Evolutionary conservation across 1,140 invertebrate genomes (phyloP), one percentile per base, ranked within the genome.

Genomic region (Drosophila repleta): DNA sequence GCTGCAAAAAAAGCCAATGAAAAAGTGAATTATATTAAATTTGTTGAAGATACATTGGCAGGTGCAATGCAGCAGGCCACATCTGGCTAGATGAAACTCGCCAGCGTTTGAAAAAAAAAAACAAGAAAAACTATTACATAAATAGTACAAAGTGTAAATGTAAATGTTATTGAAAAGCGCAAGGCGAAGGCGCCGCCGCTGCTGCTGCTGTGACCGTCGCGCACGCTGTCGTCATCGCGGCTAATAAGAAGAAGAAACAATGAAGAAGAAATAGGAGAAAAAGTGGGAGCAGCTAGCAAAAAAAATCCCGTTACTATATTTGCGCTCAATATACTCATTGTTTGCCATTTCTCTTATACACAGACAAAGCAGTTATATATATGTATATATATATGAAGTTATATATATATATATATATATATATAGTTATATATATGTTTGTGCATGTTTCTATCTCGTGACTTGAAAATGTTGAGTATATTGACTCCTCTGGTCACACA

Each of bases 221-320:
- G 76, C 80, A 80, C 77, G 77, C 81, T 84, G 81, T 87, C 82
- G 82, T 85, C 82, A 85, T 85, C 82, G 76, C 81, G 76, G 77
- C 74, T 68, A 77, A 78, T 72, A 81, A 73, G 63, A 69, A 69
- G 48, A 45, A 60, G 26, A 63, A 39, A 64, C 37, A 43, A 65
- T 43, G 57, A 68, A 72, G 64, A 80, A 61, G 52, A 74, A 70
- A 51, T 51, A 24, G 52, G 35, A 60, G 37, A 65, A 75, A 77
- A 77, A 76, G 78, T 76, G 69, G 79, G 79, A 81, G 53, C 58
- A 82, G 51, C 58, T 35, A 68, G 67, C 41, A 46, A 48, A 55
- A 35, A 46, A 55, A 85, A 78, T 79, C 72, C 71, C 67, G 67
- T 75, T 76, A 76, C 80, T 79, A 73, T 75, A 65, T 81, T 71